These are phyloP conservation scores for Microcebus lehilahytsara DNA, from an alignment of 2,113 vertebrate genomes.

Conservation along the genomic window DNA sequence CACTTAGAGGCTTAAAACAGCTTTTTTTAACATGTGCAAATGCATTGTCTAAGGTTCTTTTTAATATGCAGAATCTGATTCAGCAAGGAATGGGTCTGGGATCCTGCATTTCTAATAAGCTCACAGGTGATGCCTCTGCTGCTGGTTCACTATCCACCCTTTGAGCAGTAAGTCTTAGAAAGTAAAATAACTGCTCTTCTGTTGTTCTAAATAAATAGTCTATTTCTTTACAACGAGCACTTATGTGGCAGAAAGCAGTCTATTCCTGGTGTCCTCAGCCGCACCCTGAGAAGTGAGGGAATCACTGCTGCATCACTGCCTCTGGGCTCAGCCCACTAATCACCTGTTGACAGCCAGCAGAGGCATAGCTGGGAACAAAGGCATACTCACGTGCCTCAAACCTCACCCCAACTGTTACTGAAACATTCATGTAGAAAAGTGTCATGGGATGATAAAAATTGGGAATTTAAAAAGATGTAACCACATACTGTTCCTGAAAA, in stretches of 20 bases:
- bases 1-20: not conserved
- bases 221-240: conserved; percentile 7
- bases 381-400: not conserved
- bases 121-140: not conserved
- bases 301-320: not conserved
- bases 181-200: not conserved
- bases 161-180: not conserved
- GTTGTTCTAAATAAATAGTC: not conserved
- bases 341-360: not conserved
- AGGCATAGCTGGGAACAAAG: not conserved
- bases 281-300: not conserved
- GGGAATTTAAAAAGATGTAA: not conserved
- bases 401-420: not conserved
- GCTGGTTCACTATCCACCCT: not conserved
- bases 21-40: conserved; percentile 23
- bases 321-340: not conserved
- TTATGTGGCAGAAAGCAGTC: not conserved
- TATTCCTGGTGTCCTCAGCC: not conserved
- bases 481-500: not conserved
- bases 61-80: conserved; percentile 16
- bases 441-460: not conserved
- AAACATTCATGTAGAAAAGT: not conserved
- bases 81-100: not conserved
- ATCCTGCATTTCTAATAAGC: not conserved
- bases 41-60: conserved; percentile 16